Conservation (phyloP, 2,797 vertebrate genomes). For the Hafferia zeledoni region DNA sequence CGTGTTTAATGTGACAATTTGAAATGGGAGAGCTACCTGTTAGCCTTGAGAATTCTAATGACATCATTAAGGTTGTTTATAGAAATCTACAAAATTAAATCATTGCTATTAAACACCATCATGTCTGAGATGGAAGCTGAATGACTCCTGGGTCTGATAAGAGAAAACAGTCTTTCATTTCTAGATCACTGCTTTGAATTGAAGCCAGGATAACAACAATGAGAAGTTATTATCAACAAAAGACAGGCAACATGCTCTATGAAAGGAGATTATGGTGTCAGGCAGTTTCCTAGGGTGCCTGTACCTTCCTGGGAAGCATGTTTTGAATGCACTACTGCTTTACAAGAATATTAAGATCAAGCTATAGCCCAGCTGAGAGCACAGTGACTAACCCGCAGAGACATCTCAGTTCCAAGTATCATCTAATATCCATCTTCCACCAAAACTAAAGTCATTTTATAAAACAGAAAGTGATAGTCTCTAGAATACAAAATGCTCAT, state of each 20-base stretch:
- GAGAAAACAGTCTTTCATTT: not conserved
- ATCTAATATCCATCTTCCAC: not conserved
- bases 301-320: not conserved
- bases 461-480: not conserved
- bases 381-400: not conserved
- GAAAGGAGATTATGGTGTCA: not conserved
- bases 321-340: not conserved
- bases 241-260: not conserved
- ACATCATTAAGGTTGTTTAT: not conserved
- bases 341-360: not conserved
- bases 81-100: not conserved
- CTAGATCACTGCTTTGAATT: not conserved
- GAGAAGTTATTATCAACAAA: not conserved
- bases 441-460: not conserved
- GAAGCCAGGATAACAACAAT: not conserved
- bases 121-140: not conserved
- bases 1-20: not conserved
- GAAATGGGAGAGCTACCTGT: not conserved
- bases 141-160: not conserved
- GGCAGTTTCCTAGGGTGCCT: not conserved
- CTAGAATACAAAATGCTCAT: not conserved
- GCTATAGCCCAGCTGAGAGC: not conserved
- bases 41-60: constrained; percentile 7
- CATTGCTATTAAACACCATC: not conserved
- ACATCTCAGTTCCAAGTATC: not conserved